Base-by-base conservation (phyloP, 1,140 invertebrate genomes). In the Ptiloglossa arizonensis region DNA sequence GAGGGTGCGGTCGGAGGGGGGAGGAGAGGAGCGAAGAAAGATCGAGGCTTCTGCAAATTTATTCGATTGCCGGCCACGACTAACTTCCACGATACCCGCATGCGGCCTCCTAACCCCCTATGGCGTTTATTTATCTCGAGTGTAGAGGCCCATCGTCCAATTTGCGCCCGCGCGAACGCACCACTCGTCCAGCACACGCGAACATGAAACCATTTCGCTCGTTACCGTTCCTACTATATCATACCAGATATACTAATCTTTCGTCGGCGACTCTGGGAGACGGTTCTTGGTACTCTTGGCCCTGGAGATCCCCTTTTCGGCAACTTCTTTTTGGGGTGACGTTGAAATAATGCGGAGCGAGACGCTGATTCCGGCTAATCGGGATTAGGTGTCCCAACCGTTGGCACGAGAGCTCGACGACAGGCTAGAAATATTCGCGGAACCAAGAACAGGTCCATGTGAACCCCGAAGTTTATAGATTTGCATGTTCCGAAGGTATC, bases 91-190 rank as follows among this genome's bases (percentile, higher is more conserved):
- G 64, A 71, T 85, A 77, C 84, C 84, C 83, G 84, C 84, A 86
- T 86, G 63, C 52, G 63, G 50, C 72, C 52, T 72, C 50, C 69
- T 63, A 66, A 76, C 77, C 80, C 78, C 68, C 64, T 68, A 69
- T 73, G 78, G 54, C 70, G 69, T 86, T 86, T 87, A 87, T 86
- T 87, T 86, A 87, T 86, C 81, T 83, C 83, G 81, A 86, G 85
- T 87, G 72, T 64, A 48, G 64, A 48, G 46, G 59, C 68, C 77
- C 84, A 81, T 87, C 85, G 85, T 81, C 59, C 81, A 86, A 87
- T 87, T 83, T 86, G 74, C 68, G 60, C 75, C 56, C 68, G 70
- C 69, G 85, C 66, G 64, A 74, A 70, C 57, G 27, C 64, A 50
- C 62, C 63, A 11, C 72, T 35, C 52, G 29, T n/a, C 29, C 57